These are phyloP conservation scores for Coluber constrictor DNA, from an alignment of 2,797 vertebrate genomes.

Conservation along the genomic window DNA sequence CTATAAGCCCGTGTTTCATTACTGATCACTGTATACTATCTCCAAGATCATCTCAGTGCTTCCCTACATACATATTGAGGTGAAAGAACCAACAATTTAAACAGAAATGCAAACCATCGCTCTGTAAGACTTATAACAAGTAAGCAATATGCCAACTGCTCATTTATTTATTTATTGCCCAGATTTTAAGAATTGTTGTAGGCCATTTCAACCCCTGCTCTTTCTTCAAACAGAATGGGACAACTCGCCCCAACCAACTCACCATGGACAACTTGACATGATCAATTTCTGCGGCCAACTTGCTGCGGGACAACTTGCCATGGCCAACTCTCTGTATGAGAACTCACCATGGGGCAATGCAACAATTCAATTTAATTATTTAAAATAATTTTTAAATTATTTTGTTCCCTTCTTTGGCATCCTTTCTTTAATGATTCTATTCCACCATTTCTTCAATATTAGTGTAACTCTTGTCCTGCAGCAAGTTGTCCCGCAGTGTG, in stretches of 20 bases:
- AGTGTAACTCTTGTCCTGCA: background rate
- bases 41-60: background rate
- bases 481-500: rapidly evolving
- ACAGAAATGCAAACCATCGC: background rate
- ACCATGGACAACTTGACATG: background rate
- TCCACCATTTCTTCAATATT: background rate
- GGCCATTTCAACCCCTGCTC: background rate
- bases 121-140: background rate
- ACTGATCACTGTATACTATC: background rate
- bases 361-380: background rate
- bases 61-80: background rate
- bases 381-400: background rate
- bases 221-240: background rate
- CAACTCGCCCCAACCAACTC: background rate
- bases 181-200: background rate
- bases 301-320: background rate
- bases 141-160: background rate
- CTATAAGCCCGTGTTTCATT: background rate
- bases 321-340: background rate
- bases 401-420: background rate
- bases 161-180: background rate
- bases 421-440: background rate
- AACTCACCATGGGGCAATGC: background rate
- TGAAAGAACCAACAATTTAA: background rate
- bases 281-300: background rate